These are phyloP conservation scores for Hyles euphorbiae DNA, from an alignment of 1,140 invertebrate genomes.

Conservation along the genomic window DNA sequence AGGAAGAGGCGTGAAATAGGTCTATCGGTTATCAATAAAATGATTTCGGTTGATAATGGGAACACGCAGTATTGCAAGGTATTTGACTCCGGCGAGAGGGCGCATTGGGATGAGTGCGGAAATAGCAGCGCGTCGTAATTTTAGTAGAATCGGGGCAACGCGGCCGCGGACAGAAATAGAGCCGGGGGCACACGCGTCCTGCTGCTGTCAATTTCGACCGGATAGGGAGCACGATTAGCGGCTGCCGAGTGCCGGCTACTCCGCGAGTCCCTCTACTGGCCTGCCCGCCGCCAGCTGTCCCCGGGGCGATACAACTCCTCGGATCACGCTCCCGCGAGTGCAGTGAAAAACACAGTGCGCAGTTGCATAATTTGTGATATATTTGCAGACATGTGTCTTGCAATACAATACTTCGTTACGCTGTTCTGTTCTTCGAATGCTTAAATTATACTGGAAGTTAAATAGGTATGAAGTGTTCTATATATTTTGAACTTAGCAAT, in stretches of 20 bases:
- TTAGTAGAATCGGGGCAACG: slow-evolving; percentile 73
- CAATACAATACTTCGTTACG: neutral
- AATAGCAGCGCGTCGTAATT: slow-evolving; percentile 71
- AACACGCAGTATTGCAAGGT: slow-evolving; percentile 38
- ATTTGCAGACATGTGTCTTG: slow-evolving; percentile 16
- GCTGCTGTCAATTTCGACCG: slow-evolving; percentile 68
- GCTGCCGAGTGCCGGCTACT: slow-evolving; percentile 15
- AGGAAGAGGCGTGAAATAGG: neutral
- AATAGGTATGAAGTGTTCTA: no score
- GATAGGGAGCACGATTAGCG: slow-evolving; percentile 66
- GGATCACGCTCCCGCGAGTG: slow-evolving; percentile 23
- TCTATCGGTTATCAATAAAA: neutral
- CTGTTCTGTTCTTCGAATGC: no score
- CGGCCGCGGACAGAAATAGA: slow-evolving; percentile 70
- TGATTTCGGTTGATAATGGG: no score
- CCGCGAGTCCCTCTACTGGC: neutral
- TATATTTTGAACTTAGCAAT: no score
- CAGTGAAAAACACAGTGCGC: slow-evolving; percentile 19
- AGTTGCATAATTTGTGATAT: slow-evolving; percentile 39
- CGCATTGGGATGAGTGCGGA: slow-evolving; percentile 62
- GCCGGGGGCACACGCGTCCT: slow-evolving; percentile 61
- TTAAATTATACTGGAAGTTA: no score
- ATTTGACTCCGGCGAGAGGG: slow-evolving; percentile 41
- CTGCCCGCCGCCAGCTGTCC: no score
- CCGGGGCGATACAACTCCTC: neutral